A percentile compares a stretch with the other conserved stretches of the same genome.
Conservation (phyloP, 2,113 vertebrate species). For the Trichechus manatus region DNA sequence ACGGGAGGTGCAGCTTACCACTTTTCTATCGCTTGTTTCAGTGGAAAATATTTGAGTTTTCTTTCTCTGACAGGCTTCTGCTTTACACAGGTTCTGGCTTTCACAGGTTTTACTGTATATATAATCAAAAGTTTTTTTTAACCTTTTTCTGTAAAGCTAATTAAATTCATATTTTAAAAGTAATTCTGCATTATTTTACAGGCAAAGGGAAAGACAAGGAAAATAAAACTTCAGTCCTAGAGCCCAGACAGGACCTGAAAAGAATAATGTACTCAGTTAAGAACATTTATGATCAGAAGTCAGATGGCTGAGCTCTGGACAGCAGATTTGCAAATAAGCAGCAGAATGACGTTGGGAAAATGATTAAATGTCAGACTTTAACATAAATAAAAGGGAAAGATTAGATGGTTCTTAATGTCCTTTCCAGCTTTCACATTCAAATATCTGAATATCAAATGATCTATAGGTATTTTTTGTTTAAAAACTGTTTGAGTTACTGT, state of each 20-base stretch:
- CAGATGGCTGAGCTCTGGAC: neutral
- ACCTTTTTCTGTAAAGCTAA: neutral
- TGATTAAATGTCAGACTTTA: conserved; percentile 24
- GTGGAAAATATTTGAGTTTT: neutral
- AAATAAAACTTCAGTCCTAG: neutral
- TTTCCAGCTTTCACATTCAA: conserved; percentile 13
- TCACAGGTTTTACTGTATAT: neutral
- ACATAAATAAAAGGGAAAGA: conserved; percentile 21
- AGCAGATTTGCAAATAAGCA: neutral
- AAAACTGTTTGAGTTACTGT: neutral
- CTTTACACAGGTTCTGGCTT: neutral
- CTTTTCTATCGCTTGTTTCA: neutral
- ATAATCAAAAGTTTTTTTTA: neutral
- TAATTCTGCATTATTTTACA: neutral
- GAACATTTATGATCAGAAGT: neutral
- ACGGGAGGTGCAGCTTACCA: neutral
- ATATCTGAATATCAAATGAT: neutral
- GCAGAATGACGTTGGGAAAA: neutral
- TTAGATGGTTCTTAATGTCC: neutral
- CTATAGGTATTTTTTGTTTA: conserved; percentile 6
- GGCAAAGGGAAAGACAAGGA: neutral
- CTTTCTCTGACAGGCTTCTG: neutral
- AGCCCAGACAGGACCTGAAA: neutral
- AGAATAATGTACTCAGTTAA: neutral
- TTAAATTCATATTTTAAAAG: neutral